Conservation (phyloP, 1,140 invertebrate species). For the Hylaeus volcanicus region DNA sequence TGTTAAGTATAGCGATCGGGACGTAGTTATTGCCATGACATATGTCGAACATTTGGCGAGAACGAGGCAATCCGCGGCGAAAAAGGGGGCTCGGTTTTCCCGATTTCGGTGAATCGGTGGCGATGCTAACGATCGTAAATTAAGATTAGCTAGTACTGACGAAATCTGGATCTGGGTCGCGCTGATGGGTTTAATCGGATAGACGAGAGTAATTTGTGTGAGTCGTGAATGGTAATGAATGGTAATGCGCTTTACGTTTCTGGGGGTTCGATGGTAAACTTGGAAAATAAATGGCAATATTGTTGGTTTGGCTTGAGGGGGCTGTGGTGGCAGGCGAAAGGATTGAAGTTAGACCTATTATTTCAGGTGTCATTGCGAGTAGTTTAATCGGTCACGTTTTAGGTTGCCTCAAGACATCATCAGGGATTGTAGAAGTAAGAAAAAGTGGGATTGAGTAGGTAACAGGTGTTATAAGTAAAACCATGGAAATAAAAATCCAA, state of each 20-base stretch:
- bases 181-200: slow-evolving; percentile 23
- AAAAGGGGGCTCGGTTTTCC: slow-evolving; percentile 24
- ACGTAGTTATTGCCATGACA: slow-evolving; percentile 54
- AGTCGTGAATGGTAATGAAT: slow-evolving; percentile 13
- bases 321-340: too few relatives aligned
- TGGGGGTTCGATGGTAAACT: not conserved
- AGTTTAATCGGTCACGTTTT: too few relatives aligned
- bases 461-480: too few relatives aligned
- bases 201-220: slow-evolving; percentile 8
- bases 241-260: not conserved
- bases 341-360: too few relatives aligned
- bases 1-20: slow-evolving; percentile 10
- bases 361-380: too few relatives aligned
- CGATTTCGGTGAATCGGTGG: slow-evolving; percentile 46
- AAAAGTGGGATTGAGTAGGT: too few relatives aligned
- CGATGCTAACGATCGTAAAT: slow-evolving; percentile 41
- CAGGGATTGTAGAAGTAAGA: too few relatives aligned
- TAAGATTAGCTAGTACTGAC: slow-evolving; percentile 13
- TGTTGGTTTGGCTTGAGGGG: not conserved
- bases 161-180: not conserved
- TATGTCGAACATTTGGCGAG: slow-evolving; percentile 56
- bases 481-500: too few relatives aligned
- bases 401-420: too few relatives aligned
- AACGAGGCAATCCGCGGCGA: not conserved
- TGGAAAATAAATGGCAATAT: not conserved